Evolutionary conservation across 2,888 invertebrate species (phyloP), one percentile per base, ranked within the genome.

Genomic region (Meteorus cinctellus): DNA sequence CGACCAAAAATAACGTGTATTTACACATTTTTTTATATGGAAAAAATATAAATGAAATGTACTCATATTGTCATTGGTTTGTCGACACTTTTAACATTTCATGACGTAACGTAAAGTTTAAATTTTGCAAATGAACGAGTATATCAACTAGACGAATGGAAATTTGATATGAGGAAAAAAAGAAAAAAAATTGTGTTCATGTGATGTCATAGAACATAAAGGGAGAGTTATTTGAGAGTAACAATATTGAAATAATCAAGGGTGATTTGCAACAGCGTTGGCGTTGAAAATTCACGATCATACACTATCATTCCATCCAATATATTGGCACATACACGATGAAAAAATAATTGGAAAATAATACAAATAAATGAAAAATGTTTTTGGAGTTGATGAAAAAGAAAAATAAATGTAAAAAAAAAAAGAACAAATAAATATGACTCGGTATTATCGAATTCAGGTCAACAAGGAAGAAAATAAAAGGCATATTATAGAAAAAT

Each of bases 391-490:
- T 48, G 16, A 55, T n/a, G n/a, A 19, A 16, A 55, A 55, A 24
- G 24, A 24, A 24, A 24, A 24, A 24, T 24, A 24, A 24, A 24
- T 24, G 24, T 24, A 24, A 24, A 24, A 24, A 24, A 1, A 55
- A 48, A 55, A 55, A 19, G 8, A 55, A 55, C 55, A 19, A n/a
- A 55, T 19, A 55, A 6, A 55, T 19, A 55, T 6, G 6, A 55
- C 4, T 82, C 77, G 77, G 82, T 81, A 79, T 82, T 82, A 83
- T 83, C 79, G 81, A 77, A 78, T 78, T 76, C 75, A 68, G 77
- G 77, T 77, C 76, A 36, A 34, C 75, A 68, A 48, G 63, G 34
- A 31, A 69, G 72, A 78, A 82, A 82, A 79, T 78, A 81, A 80
- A 75, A 72, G 69, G 78, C 75, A 65, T 78, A 83, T 83, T 81